Evolutionary conservation across 2,113 vertebrate species (phyloP).

Genomic region (Hippotragus niger): DNA sequence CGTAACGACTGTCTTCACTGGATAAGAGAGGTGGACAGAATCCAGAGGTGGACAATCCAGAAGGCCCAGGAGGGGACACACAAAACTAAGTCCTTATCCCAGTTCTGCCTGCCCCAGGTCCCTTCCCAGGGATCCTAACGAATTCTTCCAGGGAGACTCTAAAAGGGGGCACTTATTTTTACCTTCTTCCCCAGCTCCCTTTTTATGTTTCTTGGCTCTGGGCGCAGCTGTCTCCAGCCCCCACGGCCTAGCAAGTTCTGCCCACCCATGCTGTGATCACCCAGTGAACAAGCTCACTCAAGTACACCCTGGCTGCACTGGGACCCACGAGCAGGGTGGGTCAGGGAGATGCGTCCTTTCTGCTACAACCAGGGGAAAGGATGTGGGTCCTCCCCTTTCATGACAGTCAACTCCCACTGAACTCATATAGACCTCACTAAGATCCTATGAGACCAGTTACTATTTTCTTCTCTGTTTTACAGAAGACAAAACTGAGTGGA

Average conservation of each 20-base stretch:
- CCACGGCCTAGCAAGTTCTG: accelerated
- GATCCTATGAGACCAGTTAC: background rate
- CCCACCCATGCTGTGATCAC: background rate
- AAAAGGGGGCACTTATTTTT: background rate
- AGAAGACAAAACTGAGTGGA: background rate
- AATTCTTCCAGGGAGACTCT: background rate
- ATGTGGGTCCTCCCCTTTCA: background rate
- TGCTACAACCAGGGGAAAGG: background rate
- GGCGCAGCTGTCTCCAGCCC: background rate
- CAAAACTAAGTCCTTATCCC: background rate
- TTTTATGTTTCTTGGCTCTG: background rate
- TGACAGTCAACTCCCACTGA: background rate
- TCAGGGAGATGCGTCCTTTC: background rate
- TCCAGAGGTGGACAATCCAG: background rate
- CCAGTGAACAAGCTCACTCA: background rate
- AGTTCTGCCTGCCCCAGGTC: background rate
- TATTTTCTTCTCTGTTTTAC: background rate
- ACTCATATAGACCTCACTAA: background rate
- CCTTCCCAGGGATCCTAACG: background rate
- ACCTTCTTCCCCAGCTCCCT: background rate
- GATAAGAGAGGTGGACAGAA: background rate
- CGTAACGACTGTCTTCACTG: background rate
- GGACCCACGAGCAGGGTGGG: background rate
- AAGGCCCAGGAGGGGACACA: background rate
- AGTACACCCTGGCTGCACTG: background rate